Evolutionary conservation across 2,888 invertebrate genomes (phyloP).

Genomic region (Melinopterus prodromus): DNA sequence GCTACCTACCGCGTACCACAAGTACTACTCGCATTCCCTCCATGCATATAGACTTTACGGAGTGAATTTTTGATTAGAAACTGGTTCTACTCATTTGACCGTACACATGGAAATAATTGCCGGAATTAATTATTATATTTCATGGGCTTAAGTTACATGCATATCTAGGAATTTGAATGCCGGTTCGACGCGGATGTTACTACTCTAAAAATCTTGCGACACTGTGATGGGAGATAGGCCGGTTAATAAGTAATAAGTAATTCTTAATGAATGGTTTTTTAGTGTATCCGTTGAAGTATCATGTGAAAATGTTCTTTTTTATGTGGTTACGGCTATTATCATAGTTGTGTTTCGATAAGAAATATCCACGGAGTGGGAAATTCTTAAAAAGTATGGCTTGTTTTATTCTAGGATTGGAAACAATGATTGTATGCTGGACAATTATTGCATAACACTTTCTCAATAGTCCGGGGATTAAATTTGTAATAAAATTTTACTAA

Average conservation of each 20-base stretch:
- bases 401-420: no score
- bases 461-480: no score
- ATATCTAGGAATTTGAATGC: neutral
- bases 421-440: no score
- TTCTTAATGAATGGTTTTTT: neutral
- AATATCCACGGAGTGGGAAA: no score
- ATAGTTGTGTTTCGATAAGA: no score
- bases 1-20: slow-evolving; percentile 4
- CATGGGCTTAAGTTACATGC: neutral
- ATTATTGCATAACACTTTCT: no score
- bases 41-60: neutral
- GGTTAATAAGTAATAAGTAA: neutral
- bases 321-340: no score
- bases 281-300: no score
- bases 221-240: neutral
- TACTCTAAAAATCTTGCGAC: neutral
- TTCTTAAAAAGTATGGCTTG: no score
- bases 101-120: neutral
- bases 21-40: neutral
- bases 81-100: neutral
- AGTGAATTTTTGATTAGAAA: neutral
- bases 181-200: neutral
- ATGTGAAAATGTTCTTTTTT: no score
- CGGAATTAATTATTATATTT: neutral
- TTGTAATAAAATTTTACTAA: no score